Base-by-base conservation (phyloP, 2,888 invertebrate genomes). In the Cerastoderma edule region DNA sequence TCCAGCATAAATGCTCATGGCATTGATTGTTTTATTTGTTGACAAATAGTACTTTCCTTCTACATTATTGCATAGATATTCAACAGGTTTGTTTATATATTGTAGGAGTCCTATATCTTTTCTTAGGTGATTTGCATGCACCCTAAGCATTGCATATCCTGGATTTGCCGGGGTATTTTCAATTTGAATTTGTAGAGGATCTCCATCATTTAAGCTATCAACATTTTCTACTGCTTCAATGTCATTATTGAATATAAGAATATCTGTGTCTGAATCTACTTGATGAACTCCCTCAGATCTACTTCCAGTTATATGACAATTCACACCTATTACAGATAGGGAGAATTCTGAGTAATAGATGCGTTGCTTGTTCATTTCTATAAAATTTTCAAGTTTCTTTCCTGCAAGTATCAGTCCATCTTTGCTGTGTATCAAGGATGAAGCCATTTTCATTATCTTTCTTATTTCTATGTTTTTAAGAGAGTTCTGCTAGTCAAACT, bases 231-330 rank as follows among this genome's bases (percentile, higher is more conserved):
- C 32, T 28, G 35, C 32, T 60, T 32, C 60, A 33, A 60, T 60
- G 8, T 60, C 60, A 33, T 32, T 32, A 28, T 22, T n/a, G 22
- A 22, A 60, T 33, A 60, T 16, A 10, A 60, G 19, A 24, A 60
- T 19, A 60, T 60, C 60, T 1, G 60, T 33, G 35, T 60, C 60
- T 5, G 60, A 60, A 3, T 60, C 33, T 2, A 8, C 22, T 24
- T 33, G 35, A 24, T 60, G 60, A 32, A 60, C 35, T 35, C 60
- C 60, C 22, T 60, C 60, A 5, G 60, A 60, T 22, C 60, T 19
- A 33, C 60, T 60, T 32, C 60, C 60, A 35, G 60, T 60, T 3
- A 60, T 60, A 5, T 50, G 22, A 27, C 50, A 50, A 22, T 24
- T 50, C 50, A 50, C 24, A 1, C 50, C 50, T 50, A 50, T 50